Conservation (phyloP, 2,113 vertebrate genomes). For the Chroicocephalus ridibundus region DNA sequence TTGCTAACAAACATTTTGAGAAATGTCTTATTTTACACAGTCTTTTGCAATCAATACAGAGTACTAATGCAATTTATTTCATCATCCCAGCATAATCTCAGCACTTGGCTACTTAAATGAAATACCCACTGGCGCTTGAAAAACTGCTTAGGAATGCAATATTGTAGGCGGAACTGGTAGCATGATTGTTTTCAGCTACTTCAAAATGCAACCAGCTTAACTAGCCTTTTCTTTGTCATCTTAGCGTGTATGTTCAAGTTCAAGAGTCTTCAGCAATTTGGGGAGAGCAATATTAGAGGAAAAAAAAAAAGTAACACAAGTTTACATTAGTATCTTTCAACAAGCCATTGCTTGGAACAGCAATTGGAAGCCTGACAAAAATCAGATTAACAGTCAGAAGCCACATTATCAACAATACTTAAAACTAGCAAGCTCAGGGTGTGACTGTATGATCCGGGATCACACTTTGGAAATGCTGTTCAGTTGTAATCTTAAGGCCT, state of each 20-base stretch:
- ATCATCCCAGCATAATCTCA: neutral
- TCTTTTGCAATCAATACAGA: neutral
- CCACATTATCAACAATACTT: neutral
- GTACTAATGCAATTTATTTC: neutral
- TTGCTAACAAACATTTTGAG: neutral
- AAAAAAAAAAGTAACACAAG: neutral
- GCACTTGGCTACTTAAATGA: neutral
- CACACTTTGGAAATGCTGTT: neutral
- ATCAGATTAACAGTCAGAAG: neutral
- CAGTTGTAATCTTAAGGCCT: neutral
- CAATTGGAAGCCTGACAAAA: neutral
- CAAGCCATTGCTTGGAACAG: neutral
- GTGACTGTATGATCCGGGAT: neutral
- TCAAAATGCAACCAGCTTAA: neutral
- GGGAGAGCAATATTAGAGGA: too few relatives aligned
- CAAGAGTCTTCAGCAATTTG: neutral
- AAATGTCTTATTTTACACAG: neutral
- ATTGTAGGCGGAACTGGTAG: neutral
- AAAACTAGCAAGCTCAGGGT: neutral
- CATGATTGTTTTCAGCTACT: neutral
- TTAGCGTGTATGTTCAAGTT: neutral
- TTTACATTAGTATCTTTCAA: neutral
- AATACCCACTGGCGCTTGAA: neutral
- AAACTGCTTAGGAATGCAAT: neutral
- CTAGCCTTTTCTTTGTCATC: neutral